Percentiles rank a stretch among this genome's conserved stretches.
Conservation (phyloP, 2,888 invertebrate species). For the Eurytoma californica region DNA sequence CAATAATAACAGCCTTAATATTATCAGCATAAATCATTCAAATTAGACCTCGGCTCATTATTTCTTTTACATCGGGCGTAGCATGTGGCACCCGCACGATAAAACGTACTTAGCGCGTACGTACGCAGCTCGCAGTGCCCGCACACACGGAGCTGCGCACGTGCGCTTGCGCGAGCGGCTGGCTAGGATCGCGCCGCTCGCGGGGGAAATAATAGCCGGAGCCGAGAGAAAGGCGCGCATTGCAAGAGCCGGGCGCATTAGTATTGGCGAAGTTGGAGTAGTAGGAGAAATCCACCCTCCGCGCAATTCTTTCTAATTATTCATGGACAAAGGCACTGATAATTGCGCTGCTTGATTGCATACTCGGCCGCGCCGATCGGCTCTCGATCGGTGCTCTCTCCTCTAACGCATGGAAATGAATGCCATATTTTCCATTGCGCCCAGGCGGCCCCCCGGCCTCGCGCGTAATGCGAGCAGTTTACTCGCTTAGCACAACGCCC, state of each 20-base stretch:
- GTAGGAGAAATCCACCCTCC: slow-evolving; percentile 57
- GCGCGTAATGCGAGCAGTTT: slow-evolving; percentile 57
- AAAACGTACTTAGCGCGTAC: slow-evolving; percentile 50
- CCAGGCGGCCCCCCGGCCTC: neutral
- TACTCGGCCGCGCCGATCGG: slow-evolving; percentile 66
- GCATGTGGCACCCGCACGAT: slow-evolving; percentile 44
- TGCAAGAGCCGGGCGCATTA: slow-evolving; percentile 40
- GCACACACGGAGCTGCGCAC: neutral
- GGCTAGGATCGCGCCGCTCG: slow-evolving; percentile 24
- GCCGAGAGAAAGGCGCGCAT: slow-evolving; percentile 30
- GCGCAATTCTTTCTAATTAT: slow-evolving; percentile 70
- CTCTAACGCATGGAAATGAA: slow-evolving; percentile 66
- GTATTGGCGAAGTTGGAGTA: neutral
- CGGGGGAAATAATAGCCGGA: slow-evolving; percentile 43
- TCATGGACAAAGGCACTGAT: slow-evolving; percentile 72
- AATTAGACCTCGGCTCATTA: slow-evolving; percentile 40
- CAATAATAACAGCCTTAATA: slow-evolving; percentile 1
- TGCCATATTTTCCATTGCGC: slow-evolving; percentile 64
- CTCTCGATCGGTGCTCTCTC: slow-evolving; percentile 58
- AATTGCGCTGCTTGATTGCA: slow-evolving; percentile 72
- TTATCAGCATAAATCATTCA: slow-evolving; percentile 42
- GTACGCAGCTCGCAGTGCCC: neutral
- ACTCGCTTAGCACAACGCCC: neutral
- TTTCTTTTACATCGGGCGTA: slow-evolving; percentile 27
- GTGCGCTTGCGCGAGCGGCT: neutral